Evolutionary conservation across 2,888 invertebrate species (phyloP).

Genomic region (Taphrorychus bicolor): DNA sequence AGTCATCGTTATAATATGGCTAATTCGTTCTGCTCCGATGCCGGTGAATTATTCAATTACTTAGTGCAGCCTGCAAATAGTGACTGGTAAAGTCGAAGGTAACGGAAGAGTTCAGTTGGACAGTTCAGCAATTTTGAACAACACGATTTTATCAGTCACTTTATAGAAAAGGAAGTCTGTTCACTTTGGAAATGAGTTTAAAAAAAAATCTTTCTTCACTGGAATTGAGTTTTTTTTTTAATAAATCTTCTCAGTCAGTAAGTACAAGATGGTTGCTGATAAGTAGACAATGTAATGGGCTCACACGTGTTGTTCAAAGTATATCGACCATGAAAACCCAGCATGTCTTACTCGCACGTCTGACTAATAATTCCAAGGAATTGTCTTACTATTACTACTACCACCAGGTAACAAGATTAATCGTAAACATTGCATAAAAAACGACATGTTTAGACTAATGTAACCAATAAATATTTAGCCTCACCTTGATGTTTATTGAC

Average conservation of each 20-base stretch:
- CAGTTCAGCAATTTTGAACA: too few relatives aligned
- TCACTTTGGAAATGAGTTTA: too few relatives aligned
- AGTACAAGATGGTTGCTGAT: too few relatives aligned
- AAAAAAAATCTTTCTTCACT: too few relatives aligned
- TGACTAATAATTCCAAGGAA: conserved; percentile 15
- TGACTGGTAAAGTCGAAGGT: not conserved
- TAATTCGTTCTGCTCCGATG: not conserved
- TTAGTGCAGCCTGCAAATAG: not conserved
- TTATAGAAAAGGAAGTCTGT: too few relatives aligned
- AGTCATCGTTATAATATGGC: not conserved
- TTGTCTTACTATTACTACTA: conserved; percentile 21
- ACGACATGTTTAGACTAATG: conserved; percentile 19
- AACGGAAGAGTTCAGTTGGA: too few relatives aligned
- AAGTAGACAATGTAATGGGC: not conserved
- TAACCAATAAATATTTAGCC: conserved; percentile 17
- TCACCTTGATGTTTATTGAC: conserved; percentile 21
- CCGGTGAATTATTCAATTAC: not conserved
- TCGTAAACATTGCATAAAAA: conserved; percentile 26
- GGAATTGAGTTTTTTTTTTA: too few relatives aligned
- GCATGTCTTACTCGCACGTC: conserved; percentile 4
- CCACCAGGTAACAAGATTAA: conserved; percentile 10
- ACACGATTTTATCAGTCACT: too few relatives aligned
- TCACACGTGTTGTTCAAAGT: not conserved
- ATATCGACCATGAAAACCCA: not conserved
- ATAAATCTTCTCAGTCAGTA: too few relatives aligned